Conservation (phyloP, 2,888 invertebrate genomes). For the Lycophotia porphyrea region DNA sequence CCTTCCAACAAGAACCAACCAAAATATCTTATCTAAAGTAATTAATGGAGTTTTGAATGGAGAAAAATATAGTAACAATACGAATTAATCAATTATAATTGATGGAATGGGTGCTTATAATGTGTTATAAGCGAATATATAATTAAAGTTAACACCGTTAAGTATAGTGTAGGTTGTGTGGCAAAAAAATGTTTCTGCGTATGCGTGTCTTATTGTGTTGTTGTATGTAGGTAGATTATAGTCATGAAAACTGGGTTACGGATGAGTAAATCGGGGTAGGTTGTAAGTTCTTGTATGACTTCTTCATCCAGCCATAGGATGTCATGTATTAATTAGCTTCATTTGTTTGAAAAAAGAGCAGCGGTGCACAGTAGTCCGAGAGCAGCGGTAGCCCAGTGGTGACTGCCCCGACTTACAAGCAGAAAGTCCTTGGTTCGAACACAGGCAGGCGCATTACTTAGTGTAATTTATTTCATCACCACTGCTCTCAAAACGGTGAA, state of each 20-base stretch:
- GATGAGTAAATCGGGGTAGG: slow-evolving; percentile 22
- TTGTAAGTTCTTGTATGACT: background rate
- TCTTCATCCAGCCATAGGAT: background rate
- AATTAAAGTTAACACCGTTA: slow-evolving; percentile 52
- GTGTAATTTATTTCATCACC: too few relatives aligned
- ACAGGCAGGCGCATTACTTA: too few relatives aligned
- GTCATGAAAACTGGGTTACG: slow-evolving; percentile 48
- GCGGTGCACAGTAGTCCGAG: too few relatives aligned
- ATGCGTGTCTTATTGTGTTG: slow-evolving; percentile 50
- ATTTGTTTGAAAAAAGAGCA: background rate
- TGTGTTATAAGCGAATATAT: slow-evolving; percentile 56
- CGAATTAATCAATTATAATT: slow-evolving; percentile 64
- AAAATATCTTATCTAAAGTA: slow-evolving; percentile 53
- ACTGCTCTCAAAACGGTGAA: too few relatives aligned
- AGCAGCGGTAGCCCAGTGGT: too few relatives aligned
- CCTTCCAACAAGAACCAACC: slow-evolving; percentile 10
- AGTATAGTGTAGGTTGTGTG: slow-evolving; percentile 50
- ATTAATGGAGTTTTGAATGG: slow-evolving; percentile 62
- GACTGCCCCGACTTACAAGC: too few relatives aligned
- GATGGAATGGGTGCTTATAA: slow-evolving; percentile 55
- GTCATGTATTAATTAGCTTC: background rate
- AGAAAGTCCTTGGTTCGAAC: too few relatives aligned
- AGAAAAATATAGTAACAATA: slow-evolving; percentile 63
- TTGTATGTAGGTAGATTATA: slow-evolving; percentile 40
- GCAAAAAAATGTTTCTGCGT: slow-evolving; percentile 30